These are phyloP conservation scores for Peromyscus polionotus DNA, from an alignment of 2,113 vertebrate species.

Conservation along the genomic window DNA sequence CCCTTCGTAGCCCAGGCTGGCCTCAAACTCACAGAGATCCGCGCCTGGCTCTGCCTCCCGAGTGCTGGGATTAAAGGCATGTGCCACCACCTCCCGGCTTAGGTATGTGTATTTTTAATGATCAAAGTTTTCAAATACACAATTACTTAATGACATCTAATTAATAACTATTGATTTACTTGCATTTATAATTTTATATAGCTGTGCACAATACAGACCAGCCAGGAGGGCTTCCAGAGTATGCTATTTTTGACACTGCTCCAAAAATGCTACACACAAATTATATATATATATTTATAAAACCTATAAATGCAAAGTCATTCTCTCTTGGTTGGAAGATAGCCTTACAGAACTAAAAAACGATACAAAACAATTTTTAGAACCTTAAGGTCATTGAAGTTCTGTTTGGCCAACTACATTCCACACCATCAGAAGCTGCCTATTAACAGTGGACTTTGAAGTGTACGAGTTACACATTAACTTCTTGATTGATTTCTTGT, in stretches of 20 bases:
- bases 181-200: background rate
- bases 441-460: background rate
- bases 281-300: background rate
- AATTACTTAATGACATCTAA: background rate
- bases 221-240: background rate
- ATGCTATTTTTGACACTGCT: background rate
- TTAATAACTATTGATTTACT: background rate
- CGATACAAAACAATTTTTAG: background rate
- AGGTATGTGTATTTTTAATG: too few relatives aligned
- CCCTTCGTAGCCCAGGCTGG: too few relatives aligned
- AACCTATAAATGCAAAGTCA: background rate
- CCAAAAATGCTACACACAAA: background rate
- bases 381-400: background rate
- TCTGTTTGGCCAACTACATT: background rate
- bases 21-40: too few relatives aligned
- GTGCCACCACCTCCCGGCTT: too few relatives aligned
- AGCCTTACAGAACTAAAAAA: background rate
- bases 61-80: too few relatives aligned
- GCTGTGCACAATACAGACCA: background rate
- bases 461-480: background rate
- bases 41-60: too few relatives aligned
- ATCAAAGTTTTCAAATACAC: background rate
- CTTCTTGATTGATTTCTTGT: background rate
- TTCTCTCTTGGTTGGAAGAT: background rate
- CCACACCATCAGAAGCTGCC: background rate